These are phyloP conservation scores for Calidris pygmaea DNA, from an alignment of 2,113 vertebrate genomes.

Conservation along the genomic window DNA sequence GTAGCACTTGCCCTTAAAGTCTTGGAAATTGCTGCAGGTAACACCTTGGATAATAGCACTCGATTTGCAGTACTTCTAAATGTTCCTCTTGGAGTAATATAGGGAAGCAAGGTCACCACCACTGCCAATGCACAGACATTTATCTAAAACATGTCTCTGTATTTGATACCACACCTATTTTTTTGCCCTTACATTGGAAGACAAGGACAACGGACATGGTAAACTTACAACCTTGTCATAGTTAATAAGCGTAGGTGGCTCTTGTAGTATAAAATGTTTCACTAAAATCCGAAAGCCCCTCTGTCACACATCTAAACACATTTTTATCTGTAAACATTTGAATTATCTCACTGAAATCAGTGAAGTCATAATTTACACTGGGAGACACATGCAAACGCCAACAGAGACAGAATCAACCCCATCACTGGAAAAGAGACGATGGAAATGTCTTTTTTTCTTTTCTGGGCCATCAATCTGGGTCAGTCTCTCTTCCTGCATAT, in stretches of 20 bases:
- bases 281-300: background rate
- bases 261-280: background rate
- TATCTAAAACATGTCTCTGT: background rate
- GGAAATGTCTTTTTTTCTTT: background rate
- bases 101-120: background rate
- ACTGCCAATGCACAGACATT: fast-evolving
- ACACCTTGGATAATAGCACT: background rate
- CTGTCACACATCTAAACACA: background rate
- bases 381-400: background rate
- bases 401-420: background rate
- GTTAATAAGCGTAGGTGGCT: background rate
- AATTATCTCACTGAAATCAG: background rate
- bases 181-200: background rate
- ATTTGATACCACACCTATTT: background rate
- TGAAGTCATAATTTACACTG: background rate
- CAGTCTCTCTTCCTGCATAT: background rate
- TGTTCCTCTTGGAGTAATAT: background rate
- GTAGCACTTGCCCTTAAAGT: background rate
- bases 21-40: slow-evolving; percentile 2
- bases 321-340: background rate
- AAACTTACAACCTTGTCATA: background rate
- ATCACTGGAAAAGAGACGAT: background rate
- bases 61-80: background rate
- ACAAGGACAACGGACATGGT: background rate
- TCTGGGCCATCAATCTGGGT: background rate